Percentiles rank a stretch among this genome's conserved stretches.
These are phyloP conservation scores for Neoscelio sp. DNA, from an alignment of 2,888 invertebrate species.

Conservation along the genomic window DNA sequence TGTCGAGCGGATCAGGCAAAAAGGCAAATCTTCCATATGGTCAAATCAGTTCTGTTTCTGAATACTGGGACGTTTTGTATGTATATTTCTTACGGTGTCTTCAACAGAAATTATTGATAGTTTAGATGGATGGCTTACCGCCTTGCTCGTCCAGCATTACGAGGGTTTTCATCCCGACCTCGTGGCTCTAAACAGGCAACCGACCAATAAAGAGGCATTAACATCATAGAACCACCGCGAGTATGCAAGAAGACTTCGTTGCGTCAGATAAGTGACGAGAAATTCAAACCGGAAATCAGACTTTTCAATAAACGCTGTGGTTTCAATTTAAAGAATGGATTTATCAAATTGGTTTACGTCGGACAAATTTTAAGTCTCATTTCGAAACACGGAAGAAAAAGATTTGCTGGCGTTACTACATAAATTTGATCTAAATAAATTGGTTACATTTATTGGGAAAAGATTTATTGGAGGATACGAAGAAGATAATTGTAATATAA, in stretches of 20 bases:
- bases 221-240: slow-evolving; percentile 74
- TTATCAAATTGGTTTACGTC: too few species aligned
- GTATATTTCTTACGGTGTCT: slow-evolving; percentile 59
- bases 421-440: too few species aligned
- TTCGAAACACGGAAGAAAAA: too few species aligned
- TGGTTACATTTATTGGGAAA: too few species aligned
- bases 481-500: too few species aligned
- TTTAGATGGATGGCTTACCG: slow-evolving; percentile 92
- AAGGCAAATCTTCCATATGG: background rate
- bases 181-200: slow-evolving; percentile 97
- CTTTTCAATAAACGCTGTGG: too few species aligned
- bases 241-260: slow-evolving; percentile 61
- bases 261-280: slow-evolving; percentile 54
- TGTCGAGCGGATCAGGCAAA: background rate
- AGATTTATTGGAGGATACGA: too few species aligned
- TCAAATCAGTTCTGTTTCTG: slow-evolving; percentile 2
- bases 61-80: slow-evolving; percentile 25
- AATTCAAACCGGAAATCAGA: slow-evolving; percentile 30
- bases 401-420: too few species aligned
- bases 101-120: slow-evolving; percentile 72
- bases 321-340: too few species aligned
- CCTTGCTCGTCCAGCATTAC: slow-evolving; percentile 99
- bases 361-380: too few species aligned
- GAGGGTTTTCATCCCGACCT: slow-evolving; percentile 99
- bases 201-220: slow-evolving; percentile 81